Evolutionary conservation across 2,888 invertebrate genomes (phyloP), one percentile per base, ranked within the genome.

Genomic region (Pheosia gnoma): DNA sequence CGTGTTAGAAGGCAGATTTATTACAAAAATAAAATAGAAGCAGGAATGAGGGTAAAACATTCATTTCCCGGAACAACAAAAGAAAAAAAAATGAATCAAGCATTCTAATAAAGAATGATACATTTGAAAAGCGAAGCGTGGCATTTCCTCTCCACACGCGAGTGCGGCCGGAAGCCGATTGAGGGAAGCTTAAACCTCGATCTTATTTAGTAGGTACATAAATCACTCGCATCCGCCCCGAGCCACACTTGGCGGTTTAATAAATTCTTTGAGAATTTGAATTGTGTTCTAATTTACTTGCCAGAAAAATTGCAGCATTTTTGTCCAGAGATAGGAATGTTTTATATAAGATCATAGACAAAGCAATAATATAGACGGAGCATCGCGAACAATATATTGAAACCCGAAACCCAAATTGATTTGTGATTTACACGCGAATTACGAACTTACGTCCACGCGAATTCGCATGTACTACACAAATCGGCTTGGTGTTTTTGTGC

Each of bases 101-200:
- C 47, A n/a, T 47, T 47, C n/a, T 47, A 47, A 47, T 47, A 47
- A 47, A 47, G 47, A 6, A 47, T n/a, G 47, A 47, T n/a, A 47
- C 11, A 47, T 47, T 47, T 47, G 47, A 47, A 47, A 47, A 47
- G 47, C 47, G 47, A 47, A n/a, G 6, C 11, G 47, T 11, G n/a
- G 11, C 47, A n/a, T 51, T 51, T 51, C 25, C 9, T 51, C 25
- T 25, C 51, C 4, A 25, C 25, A n/a, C 13, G 8, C 25, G 25
- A 51, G 13, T 13, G 25, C 51, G 25, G 51, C 25, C 51, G 51
- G 51, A 51, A 3, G 8, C 51, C 51, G 51, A 53, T 53, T 37
- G 53, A 51, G 53, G 53, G 53, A 5, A 11, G 53, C 53, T 53
- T 37, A 51, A 51, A 51, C 51, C 25, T 51, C 51, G 51, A 51